Percentiles rank a stretch among this genome's conserved stretches.
phyloP scores from a whole-genome alignment of 2,888 invertebrate genomes.

The Mamestra brassicae region DNA sequence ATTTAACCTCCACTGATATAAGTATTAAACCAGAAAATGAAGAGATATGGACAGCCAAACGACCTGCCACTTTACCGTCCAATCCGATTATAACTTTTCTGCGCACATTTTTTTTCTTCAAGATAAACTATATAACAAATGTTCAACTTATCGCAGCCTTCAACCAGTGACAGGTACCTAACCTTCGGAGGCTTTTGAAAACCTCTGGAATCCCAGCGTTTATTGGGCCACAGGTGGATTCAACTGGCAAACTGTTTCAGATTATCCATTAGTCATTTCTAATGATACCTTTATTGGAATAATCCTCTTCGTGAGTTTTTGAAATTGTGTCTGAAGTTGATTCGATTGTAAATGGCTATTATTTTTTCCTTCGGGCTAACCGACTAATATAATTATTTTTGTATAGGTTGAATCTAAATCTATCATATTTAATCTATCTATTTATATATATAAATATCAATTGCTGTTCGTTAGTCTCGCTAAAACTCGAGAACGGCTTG shows the following conservation, averaged over 20 bases:
- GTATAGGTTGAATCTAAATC: neutral
- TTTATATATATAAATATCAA: too few relatives aligned
- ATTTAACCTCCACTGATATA: neutral
- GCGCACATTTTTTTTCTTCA: neutral
- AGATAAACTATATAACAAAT: constrained; percentile 22
- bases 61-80: neutral
- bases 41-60: neutral
- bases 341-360: neutral
- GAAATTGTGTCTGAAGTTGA: neutral
- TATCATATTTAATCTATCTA: neutral
- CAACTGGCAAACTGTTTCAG: neutral
- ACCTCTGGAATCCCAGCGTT: constrained; percentile 11
- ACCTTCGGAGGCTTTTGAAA: constrained; percentile 18
- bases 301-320: constrained; percentile 11
- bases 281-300: constrained; percentile 18
- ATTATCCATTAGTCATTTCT: constrained; percentile 26
- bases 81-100: constrained; percentile 18
- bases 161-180: constrained; percentile 23
- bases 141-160: constrained; percentile 31
- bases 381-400: neutral
- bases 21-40: neutral
- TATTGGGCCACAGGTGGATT: constrained; percentile 37
- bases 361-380: neutral
- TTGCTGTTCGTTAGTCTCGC: too few relatives aligned
- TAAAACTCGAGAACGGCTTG: too few relatives aligned